Percentiles rank a stretch among this genome's conserved stretches.
Conservation (phyloP, 2,888 invertebrate species). For the Serrognathus titanus region DNA sequence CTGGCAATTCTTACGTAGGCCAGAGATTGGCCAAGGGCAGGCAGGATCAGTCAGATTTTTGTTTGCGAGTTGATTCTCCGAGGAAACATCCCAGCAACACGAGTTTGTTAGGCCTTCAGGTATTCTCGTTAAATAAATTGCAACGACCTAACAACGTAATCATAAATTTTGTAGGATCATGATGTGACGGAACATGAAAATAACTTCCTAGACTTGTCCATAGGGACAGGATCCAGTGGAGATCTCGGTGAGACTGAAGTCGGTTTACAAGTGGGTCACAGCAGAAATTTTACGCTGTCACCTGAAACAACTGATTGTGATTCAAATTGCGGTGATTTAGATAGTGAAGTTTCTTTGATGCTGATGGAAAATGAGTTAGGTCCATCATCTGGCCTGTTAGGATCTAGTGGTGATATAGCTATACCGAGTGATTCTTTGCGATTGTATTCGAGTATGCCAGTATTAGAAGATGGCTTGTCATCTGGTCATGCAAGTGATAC, state of each 20-base stretch:
- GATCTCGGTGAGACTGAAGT: conserved; percentile 64
- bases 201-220: conserved; percentile 58
- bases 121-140: conserved; percentile 27
- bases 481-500: conserved; percentile 92
- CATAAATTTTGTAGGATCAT: conserved; percentile 44
- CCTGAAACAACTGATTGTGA: conserved; percentile 93
- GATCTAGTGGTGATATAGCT: conserved; percentile 57
- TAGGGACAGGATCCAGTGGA: conserved; percentile 61
- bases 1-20: conserved; percentile 74
- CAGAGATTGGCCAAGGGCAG: conserved; percentile 65
- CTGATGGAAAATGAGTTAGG: conserved; percentile 65
- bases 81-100: conserved; percentile 58
- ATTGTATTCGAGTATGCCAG: conserved; percentile 79
- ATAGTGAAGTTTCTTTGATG: conserved; percentile 78
- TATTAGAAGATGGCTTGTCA: conserved; percentile 89
- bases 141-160: no score
- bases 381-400: conserved; percentile 46
- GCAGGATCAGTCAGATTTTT: conserved; percentile 45
- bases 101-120: conserved; percentile 57
- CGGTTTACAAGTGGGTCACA: conserved; percentile 64
- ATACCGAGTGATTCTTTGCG: conserved; percentile 62
- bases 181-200: conserved; percentile 55
- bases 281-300: conserved; percentile 83
- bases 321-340: conserved; percentile 81
- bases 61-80: conserved; percentile 55